Evolutionary conservation across 1,140 invertebrate species (phyloP).

Genomic region (Listronotus oregonensis): DNA sequence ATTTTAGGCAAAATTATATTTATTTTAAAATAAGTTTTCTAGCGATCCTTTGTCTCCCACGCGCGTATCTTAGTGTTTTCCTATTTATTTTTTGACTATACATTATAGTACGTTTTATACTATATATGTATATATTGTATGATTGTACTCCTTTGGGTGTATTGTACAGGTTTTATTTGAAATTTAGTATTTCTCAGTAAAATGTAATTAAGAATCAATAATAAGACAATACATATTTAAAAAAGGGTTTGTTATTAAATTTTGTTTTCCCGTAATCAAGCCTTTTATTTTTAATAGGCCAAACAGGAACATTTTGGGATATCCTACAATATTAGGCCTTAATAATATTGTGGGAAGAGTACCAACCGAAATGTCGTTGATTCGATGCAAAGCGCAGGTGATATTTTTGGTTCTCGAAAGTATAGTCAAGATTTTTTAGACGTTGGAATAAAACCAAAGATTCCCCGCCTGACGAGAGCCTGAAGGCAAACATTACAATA

Average conservation of each 20-base stretch:
- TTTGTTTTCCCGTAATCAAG: constrained; percentile 26
- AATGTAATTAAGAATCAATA: constrained; percentile 28
- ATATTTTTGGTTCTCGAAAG: too few relatives aligned
- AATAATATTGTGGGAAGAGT: too few relatives aligned
- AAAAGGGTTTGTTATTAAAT: constrained; percentile 25
- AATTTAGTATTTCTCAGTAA: constrained; percentile 20
- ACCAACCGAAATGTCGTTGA: too few relatives aligned
- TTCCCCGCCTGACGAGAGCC: too few relatives aligned
- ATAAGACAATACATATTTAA: constrained; percentile 37
- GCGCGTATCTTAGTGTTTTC: constrained; percentile 16
- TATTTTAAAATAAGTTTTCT: neutral
- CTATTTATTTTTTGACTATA: constrained; percentile 12
- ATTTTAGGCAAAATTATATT: too few relatives aligned
- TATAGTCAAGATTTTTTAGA: too few relatives aligned
- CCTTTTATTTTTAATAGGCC: neutral
- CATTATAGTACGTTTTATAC: constrained; percentile 8
- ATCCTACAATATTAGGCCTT: too few relatives aligned
- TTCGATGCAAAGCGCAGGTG: too few relatives aligned
- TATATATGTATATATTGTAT: constrained; percentile 5
- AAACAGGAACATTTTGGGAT: too few relatives aligned
- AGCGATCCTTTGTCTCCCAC: neutral
- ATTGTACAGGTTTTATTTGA: constrained; percentile 33
- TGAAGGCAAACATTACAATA: too few relatives aligned
- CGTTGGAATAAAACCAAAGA: too few relatives aligned
- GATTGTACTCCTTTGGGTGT: constrained; percentile 3